Base-by-base conservation (phyloP, 1,140 invertebrate species). In the Diorhabda carinulata region DNA sequence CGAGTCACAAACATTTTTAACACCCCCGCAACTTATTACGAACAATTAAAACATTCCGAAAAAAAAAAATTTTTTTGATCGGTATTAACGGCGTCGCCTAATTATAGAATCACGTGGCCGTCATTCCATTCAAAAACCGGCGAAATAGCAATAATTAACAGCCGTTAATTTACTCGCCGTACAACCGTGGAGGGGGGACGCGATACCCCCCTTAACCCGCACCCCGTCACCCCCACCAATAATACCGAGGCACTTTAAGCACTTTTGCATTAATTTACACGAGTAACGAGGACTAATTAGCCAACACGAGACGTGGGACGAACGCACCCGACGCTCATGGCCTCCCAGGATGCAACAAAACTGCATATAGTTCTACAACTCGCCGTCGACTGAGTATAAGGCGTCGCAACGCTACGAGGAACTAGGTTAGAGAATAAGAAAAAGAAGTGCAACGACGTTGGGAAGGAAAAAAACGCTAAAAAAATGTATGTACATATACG, bases 401-500 rank as follows among this genome's bases (percentile, higher is more conserved):
- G 78, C 71, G 73, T 63, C 73, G 68, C 70, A 67, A 71, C 72
- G 70, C 75, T 70, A 79, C 47, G 47, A 52, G 78, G 79, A 80
- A 80, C 76, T 80, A 74, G 77, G 78, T 78, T 78, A 80, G 77
- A 76, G 79, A 77, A 73, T 77, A 75, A 79, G 78, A 77, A 81
- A 79, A 80, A 80, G 78, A 78, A 78, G 69, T 77, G 78, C 74
- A 77, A 69, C 75, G 70, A 72, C 72, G 71, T 72, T 73, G 70
- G 68, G 70, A 60, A 69, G 77, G 70, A 74, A 80, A 79, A 79
- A 78, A 80, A 74, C 72, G 67, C 72, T 76, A 79, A 80, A 80
- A 25, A 80, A 80, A 79, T 79, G 76, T 77, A 80, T 79, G 78
- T 80, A 78, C 77, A 80, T 78, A 79, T 74, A 80, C 79, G 78